Base-by-base conservation (phyloP, 2,113 vertebrate genomes). In the Siniperca chuatsi region DNA sequence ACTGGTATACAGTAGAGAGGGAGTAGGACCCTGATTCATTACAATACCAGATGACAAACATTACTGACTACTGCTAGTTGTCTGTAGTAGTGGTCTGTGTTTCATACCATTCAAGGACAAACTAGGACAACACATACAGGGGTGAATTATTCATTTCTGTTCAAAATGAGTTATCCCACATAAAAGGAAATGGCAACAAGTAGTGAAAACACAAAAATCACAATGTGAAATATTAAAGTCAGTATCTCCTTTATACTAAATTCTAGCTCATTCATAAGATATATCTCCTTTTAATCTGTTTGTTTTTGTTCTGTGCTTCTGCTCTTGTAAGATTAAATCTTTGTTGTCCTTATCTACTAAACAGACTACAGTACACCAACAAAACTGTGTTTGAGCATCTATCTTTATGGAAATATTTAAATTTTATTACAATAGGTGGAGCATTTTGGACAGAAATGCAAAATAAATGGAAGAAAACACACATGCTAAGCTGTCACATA, bases 121-220 rank as follows among this genome's bases (percentile, higher is more conserved):
- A 71, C n/a, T 5, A 72, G 42, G 23, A 42, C 11, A 77, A 83
- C 52, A 82, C 20, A 66, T 7, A 8, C 16, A n/a, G 8, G 13
- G 33, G 10, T 23, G 61, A 62, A 60, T 69, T 25, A 65, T 68
- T 69, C 0, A 81, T 67, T 78, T 88, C 79, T 66, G 54, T 82
- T 89, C 60, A 89, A 79, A 86, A 86, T 69, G 23, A 87, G 55
- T 86, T 55, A 69, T 57, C 33, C 5, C 23, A 20, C 33, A 88
- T 11, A 61, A 69, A 69, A 72, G 40, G 42, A 58, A 72, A 77
- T 16, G 52, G 44, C 9, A 70, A 50, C 29, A 23, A 10, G 44
- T 12, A 65, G 10, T 35, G 58, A 74, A 78, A 82, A 71, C 46
- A 83, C 4, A 65, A 72, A 46, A 20, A 48, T 2, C 23, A 78